Base-by-base conservation (phyloP, 35 echinoderm and acorn worm species). In the Eucidaris tribuloides region DNA sequence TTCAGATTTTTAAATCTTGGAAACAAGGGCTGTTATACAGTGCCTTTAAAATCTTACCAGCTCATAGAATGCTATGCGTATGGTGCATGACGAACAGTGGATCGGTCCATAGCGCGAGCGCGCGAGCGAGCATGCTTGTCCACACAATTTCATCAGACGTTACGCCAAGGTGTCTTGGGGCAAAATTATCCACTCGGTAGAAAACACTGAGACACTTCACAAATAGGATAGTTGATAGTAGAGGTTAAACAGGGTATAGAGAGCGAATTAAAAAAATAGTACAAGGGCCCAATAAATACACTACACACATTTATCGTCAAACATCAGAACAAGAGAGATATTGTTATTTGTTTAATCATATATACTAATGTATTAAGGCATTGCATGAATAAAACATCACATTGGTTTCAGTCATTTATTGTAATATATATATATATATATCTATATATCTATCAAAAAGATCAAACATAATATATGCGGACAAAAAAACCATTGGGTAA, bases 31-130 rank as follows among this genome's bases (percentile, higher is more conserved):
- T n/a, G n/a, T n/a, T n/a, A n/a, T n/a, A n/a, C n/a, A n/a, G n/a
- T n/a, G n/a, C 43, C 29, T n/a, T n/a, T n/a, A 14, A 27, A 20
- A 81, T 65, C 91, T 90, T 85, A 99, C 96, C 91, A 99, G n/a
- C 83, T 99, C 96, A 90, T 83, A 99, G 77, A 93, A 99, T n/a
- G 82, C 29, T 22, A 99, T n/a, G 70, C 5, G 89, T 56, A 58
- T 90, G 63, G 62, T 99, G 83, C 31, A 99, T 61, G 0, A 99
- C 82, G 1, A 99, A 57, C 0, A 62, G 28, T 25, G 93, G 61
- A 43, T 93, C 59, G 9, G 71, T 84, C 46, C 93, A 86, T n/a
- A 64, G 23, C 29, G 76, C 83, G 3, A 99, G 82, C 2, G 50
- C 96, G 1, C 93, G 46, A 7, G 82, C 65, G 25, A 76, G 60